Percentiles rank a stretch among this genome's conserved stretches.
These are phyloP conservation scores for Himalopsyche japonica DNA, from an alignment of 2,888 invertebrate species.

Conservation along the genomic window DNA sequence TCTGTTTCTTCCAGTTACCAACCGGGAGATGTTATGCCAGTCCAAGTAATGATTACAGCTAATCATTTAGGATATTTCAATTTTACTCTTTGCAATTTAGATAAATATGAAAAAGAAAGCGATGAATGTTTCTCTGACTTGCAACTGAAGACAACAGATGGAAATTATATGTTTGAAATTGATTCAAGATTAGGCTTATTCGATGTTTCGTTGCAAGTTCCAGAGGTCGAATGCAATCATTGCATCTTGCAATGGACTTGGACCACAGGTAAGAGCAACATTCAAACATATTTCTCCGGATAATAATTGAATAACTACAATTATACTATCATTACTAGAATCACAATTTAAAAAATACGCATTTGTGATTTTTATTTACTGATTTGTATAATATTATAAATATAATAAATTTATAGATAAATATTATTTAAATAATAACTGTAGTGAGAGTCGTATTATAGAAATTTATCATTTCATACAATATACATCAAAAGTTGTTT, in stretches of 20 bases:
- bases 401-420: no score
- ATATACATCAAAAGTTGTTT: no score
- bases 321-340: no score
- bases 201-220: conserved; percentile 48
- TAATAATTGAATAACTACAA: no score
- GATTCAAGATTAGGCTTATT: conserved; percentile 42
- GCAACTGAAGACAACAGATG: conserved; percentile 47
- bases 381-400: no score
- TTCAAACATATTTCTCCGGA: no score
- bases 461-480: no score
- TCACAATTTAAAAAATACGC: no score
- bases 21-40: conserved; percentile 43
- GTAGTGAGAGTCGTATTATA: no score
- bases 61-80: conserved; percentile 56
- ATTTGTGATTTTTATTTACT: no score
- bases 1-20: conserved; percentile 42
- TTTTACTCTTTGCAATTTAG: conserved; percentile 58
- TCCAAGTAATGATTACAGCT: conserved; percentile 51
- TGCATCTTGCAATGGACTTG: conserved; percentile 64
- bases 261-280: conserved; percentile 48
- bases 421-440: no score
- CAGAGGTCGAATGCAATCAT: conserved; percentile 55
- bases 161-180: conserved; percentile 40
- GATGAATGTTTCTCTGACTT: conserved; percentile 57
- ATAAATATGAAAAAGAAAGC: conserved; percentile 50